These are phyloP conservation scores for Galago senegalensis DNA, from an alignment of 2,797 vertebrate genomes.

Conservation along the genomic window DNA sequence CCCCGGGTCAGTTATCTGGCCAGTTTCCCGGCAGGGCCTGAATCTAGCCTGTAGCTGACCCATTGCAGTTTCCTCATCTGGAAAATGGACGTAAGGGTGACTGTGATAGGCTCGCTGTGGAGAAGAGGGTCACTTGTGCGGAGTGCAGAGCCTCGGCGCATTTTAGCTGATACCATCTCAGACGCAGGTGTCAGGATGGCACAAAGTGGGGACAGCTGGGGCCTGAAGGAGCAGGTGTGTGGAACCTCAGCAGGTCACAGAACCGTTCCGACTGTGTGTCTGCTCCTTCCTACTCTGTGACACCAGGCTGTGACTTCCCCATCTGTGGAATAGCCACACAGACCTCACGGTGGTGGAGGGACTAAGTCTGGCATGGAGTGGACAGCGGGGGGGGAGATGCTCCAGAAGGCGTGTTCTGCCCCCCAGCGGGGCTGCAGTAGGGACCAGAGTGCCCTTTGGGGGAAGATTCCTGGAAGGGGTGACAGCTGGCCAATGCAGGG, in stretches of 20 bases:
- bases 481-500: background rate
- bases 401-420: background rate
- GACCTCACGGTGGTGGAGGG: background rate
- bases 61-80: background rate
- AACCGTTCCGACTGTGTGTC: fast-evolving
- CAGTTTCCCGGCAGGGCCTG: background rate
- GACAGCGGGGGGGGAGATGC: fast-evolving
- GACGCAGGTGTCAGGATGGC: fast-evolving
- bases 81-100: background rate
- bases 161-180: background rate
- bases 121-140: fast-evolving
- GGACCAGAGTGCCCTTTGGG: background rate
- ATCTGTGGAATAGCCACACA: background rate
- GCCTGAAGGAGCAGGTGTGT: fast-evolving
- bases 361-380: background rate
- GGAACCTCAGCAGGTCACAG: background rate
- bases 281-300: background rate
- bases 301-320: background rate
- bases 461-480: background rate
- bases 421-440: background rate
- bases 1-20: background rate
- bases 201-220: background rate
- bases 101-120: fast-evolving
- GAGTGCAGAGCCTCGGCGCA: fast-evolving
- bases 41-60: background rate